Conservation (phyloP, 2,113 vertebrate genomes). For the Corythoichthys haematopterus region DNA sequence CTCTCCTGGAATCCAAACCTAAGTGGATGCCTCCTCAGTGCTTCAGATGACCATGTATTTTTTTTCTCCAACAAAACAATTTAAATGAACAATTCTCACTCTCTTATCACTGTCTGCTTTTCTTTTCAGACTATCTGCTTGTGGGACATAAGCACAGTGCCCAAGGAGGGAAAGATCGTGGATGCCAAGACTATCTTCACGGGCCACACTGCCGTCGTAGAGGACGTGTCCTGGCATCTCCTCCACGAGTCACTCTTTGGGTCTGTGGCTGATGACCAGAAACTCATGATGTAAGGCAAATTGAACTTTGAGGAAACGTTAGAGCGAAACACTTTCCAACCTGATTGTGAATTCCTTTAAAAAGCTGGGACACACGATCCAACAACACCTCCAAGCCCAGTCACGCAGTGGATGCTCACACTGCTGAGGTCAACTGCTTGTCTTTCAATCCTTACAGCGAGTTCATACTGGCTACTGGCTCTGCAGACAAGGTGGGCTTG, state of each 20-base stretch:
- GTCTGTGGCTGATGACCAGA: constrained; percentile 95
- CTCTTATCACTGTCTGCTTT: background rate
- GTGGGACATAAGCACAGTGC: constrained; percentile 96
- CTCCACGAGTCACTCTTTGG: constrained; percentile 94
- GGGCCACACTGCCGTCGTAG: constrained; percentile 93
- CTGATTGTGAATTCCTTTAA: constrained; percentile 3
- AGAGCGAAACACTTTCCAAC: background rate
- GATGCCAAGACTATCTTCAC: constrained; percentile 98
- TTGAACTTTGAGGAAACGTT: background rate
- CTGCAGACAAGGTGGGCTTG: constrained; percentile 85
- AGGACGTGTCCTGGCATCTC: constrained; percentile 95
- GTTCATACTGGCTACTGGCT: constrained; percentile 95
- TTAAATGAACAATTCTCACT: too few relatives aligned
- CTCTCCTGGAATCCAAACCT: constrained; percentile 98
- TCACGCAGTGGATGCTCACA: constrained; percentile 95
- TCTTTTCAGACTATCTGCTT: constrained; percentile 88
- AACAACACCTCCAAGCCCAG: constrained; percentile 98
- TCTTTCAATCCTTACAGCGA: constrained; percentile 98
- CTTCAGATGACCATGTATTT: constrained; percentile 94
- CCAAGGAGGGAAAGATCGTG: constrained; percentile 95
- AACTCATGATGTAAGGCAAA: constrained; percentile 92
- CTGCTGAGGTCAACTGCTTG: constrained; percentile 95
- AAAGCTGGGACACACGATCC: constrained; percentile 93
- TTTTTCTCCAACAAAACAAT: background rate
- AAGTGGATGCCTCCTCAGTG: constrained; percentile 92